Evolutionary conservation across 2,888 invertebrate species (phyloP).

Genomic region (Erynnis tages): DNA sequence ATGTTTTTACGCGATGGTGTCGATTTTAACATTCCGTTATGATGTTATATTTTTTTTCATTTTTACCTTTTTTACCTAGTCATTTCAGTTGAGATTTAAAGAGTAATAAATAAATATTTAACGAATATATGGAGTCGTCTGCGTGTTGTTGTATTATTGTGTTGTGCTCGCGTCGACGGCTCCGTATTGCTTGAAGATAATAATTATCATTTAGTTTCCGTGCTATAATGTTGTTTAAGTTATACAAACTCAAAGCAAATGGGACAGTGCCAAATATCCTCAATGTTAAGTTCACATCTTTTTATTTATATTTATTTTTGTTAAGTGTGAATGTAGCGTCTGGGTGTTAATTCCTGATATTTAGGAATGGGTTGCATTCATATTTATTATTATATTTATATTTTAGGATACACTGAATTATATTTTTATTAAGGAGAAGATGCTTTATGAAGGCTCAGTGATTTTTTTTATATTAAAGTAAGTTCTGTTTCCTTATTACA

Average conservation of each 20-base stretch:
- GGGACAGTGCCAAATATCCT: slow-evolving; percentile 81
- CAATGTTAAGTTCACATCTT: slow-evolving; percentile 70
- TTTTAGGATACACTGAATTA: slow-evolving; percentile 70
- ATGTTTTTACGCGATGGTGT: slow-evolving; percentile 78
- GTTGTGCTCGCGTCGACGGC: slow-evolving; percentile 41
- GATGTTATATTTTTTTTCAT: slow-evolving; percentile 48
- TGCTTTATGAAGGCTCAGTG: slow-evolving; percentile 75
- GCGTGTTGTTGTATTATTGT: slow-evolving; percentile 69
- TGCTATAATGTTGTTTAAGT: slow-evolving; percentile 35
- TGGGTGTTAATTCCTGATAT: slow-evolving; percentile 81
- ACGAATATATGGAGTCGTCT: slow-evolving; percentile 45
- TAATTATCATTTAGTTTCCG: slow-evolving; percentile 45
- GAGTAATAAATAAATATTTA: slow-evolving; percentile 60
- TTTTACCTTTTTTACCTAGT: slow-evolving; percentile 77
- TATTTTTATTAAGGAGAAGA: slow-evolving; percentile 64
- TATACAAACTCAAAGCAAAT: slow-evolving; percentile 45
- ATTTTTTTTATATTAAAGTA: slow-evolving; percentile 49
- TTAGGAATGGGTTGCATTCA: slow-evolving; percentile 81
- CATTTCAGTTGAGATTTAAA: slow-evolving; percentile 78
- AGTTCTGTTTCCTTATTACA: slow-evolving; percentile 33
- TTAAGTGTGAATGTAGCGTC: slow-evolving; percentile 79
- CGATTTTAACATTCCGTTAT: slow-evolving; percentile 80
- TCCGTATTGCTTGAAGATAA: slow-evolving; percentile 15
- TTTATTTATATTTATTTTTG: slow-evolving; percentile 63
- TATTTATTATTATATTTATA: slow-evolving; percentile 78